Percentiles rank a stretch among this genome's conserved stretches.
These are phyloP conservation scores for Choristoneura fumiferana DNA, from an alignment of 1,140 invertebrate species.

Conservation along the genomic window DNA sequence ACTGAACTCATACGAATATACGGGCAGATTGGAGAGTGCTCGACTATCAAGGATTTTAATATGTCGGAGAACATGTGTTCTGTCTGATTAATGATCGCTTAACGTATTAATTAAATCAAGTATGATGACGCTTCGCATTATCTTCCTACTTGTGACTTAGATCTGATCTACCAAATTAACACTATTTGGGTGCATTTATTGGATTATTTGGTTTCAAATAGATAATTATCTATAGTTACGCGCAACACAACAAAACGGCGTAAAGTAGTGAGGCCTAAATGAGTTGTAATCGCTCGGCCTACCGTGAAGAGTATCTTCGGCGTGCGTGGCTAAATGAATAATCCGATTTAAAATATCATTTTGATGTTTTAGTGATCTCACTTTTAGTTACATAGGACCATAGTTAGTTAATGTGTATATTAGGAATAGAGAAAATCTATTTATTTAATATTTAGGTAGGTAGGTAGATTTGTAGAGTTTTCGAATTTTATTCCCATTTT, in stretches of 20 bases:
- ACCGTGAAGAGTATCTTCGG: neutral
- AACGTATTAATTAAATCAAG: neutral
- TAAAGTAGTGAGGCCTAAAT: conserved; percentile 27
- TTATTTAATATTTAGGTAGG: conserved; percentile 14
- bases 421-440: neutral
- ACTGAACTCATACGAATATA: conserved; percentile 32
- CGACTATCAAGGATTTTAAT: neutral
- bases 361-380: conserved; percentile 49
- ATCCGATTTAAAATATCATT: conserved; percentile 21
- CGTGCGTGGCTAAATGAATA: conserved; percentile 5
- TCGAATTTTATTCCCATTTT: too few species aligned
- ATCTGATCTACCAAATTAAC: neutral
- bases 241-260: neutral
- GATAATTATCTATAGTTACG: conserved; percentile 6
- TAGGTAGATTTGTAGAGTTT: conserved; percentile 6
- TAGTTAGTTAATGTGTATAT: neutral
- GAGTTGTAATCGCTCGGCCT: neutral
- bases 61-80: too few species aligned
- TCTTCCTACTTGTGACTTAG: neutral
- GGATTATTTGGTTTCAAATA: conserved; percentile 1
- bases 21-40: conserved; percentile 13
- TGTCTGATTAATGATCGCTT: too few species aligned
- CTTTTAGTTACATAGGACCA: conserved; percentile 36
- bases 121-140: neutral
- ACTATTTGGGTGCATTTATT: conserved; percentile 5